Evolutionary conservation across 2,888 invertebrate genomes (phyloP).

Genomic region (Microctonus hyperodae): DNA sequence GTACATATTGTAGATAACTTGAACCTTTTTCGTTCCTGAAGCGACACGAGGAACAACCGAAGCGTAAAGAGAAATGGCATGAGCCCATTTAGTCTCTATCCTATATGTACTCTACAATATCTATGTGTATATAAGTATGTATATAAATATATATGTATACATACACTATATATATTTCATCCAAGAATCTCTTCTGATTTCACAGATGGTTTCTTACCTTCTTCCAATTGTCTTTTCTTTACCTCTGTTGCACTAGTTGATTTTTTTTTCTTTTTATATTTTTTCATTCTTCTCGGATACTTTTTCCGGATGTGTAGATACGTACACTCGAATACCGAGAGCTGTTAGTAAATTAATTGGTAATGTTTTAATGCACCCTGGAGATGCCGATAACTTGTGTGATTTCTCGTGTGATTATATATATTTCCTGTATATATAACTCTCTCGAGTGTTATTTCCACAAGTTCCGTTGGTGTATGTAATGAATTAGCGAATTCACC

Average conservation of each 20-base stretch:
- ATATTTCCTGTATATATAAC: slow-evolving; percentile 8
- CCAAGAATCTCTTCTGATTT: slow-evolving; percentile 24
- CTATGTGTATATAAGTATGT: too few relatives aligned
- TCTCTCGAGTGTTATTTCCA: slow-evolving; percentile 29
- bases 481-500: slow-evolving; percentile 27
- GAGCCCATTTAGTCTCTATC: slow-evolving; percentile 33
- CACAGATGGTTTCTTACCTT: slow-evolving; percentile 26
- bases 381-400: slow-evolving; percentile 26
- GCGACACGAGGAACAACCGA: slow-evolving; percentile 31
- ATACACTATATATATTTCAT: background rate
- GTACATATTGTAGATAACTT: slow-evolving; percentile 9
- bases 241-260: background rate
- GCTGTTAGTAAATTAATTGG: slow-evolving; percentile 26
- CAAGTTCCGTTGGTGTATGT: background rate
- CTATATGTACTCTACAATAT: too few relatives aligned
- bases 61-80: slow-evolving; percentile 39
- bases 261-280: background rate
- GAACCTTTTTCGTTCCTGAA: slow-evolving; percentile 13
- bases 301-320: background rate
- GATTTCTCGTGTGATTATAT: slow-evolving; percentile 8
- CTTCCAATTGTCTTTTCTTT: slow-evolving; percentile 13
- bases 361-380: slow-evolving; percentile 26
- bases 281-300: background rate
- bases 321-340: background rate
- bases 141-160: slow-evolving; percentile 11